These are phyloP conservation scores for Penaeus japonicus DNA, from an alignment of 1,140 invertebrate genomes.

Conservation along the genomic window DNA sequence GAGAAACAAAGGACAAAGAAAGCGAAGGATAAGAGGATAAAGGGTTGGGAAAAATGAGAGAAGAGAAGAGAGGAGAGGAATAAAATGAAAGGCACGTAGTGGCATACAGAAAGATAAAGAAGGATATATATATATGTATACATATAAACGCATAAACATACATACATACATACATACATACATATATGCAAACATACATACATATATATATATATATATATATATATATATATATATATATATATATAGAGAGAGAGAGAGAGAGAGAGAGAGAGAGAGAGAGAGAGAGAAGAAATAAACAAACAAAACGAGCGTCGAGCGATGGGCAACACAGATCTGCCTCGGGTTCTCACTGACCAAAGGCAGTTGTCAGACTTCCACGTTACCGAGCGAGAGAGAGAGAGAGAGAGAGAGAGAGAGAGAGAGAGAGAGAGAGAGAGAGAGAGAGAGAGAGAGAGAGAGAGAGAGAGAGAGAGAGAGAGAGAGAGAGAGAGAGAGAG, in stretches of 20 bases:
- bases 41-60: background rate
- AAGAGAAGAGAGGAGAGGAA: background rate
- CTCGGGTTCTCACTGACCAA: too few species aligned
- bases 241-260: background rate
- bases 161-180: background rate
- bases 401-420: too few species aligned
- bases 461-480: too few species aligned
- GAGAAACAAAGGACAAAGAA: background rate
- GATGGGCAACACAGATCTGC: too few species aligned
- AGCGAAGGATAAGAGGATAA: background rate
- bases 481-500: too few species aligned
- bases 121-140: background rate
- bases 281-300: too few species aligned
- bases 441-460: too few species aligned
- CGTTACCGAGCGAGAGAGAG: too few species aligned
- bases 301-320: too few species aligned
- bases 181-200: background rate
- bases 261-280: constrained; percentile 34
- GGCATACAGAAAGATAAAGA: background rate
- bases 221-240: background rate
- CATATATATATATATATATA: background rate
- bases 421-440: too few species aligned
- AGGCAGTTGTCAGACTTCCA: too few species aligned
- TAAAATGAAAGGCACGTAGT: background rate
- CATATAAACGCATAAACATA: background rate